A percentile compares a stretch with the other conserved stretches of the same genome.
Conservation (phyloP, 2,113 vertebrate species). For the Prietella phreatophila region DNA sequence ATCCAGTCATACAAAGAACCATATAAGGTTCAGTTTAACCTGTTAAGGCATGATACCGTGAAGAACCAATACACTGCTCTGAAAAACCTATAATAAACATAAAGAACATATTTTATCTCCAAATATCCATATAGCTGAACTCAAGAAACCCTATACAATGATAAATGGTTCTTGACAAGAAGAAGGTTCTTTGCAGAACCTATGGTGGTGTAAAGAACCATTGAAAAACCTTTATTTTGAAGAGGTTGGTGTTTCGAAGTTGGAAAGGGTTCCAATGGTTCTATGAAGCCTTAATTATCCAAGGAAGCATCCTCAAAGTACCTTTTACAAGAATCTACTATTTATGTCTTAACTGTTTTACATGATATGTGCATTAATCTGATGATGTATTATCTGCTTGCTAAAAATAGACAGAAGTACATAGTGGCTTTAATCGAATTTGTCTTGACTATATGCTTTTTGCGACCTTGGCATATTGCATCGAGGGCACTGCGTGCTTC, state of each 20-base stretch:
- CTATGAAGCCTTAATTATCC: neutral
- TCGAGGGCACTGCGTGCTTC: neutral
- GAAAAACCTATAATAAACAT: too few relatives aligned
- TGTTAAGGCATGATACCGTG: too few relatives aligned
- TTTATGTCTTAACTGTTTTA: neutral
- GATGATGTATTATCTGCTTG: neutral
- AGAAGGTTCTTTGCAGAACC: too few relatives aligned
- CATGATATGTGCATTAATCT: neutral
- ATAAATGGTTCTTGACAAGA: too few relatives aligned
- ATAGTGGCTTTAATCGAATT: neutral
- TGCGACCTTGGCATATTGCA: neutral
- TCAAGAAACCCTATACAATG: too few relatives aligned
- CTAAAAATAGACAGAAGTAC: neutral
- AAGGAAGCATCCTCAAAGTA: neutral
- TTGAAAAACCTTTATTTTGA: too few relatives aligned
- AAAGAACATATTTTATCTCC: too few relatives aligned
- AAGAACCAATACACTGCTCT: too few relatives aligned
- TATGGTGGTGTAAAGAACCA: too few relatives aligned
- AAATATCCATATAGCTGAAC: too few relatives aligned
- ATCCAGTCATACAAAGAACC: too few relatives aligned
- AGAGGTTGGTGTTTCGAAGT: neutral
- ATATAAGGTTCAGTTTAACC: too few relatives aligned
- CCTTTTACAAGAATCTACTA: neutral
- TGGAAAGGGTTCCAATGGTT: neutral
- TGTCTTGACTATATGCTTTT: conserved; percentile 7